These are phyloP conservation scores for Montipora cactus DNA, from an alignment of 64 coral and sea anemone species.

Conservation along the genomic window DNA sequence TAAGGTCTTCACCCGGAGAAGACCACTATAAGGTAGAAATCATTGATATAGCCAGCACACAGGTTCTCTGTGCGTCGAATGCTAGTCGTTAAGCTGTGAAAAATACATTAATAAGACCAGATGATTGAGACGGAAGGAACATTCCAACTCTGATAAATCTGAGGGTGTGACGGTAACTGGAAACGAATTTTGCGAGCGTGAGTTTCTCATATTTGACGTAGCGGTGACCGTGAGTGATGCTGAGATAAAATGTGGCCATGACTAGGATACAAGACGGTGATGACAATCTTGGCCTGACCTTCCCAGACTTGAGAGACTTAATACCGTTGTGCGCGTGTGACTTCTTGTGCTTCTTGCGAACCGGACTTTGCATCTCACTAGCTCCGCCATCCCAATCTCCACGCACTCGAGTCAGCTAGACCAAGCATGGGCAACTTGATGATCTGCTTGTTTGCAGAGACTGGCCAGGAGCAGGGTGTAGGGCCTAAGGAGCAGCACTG, in stretches of 20 bases:
- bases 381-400: background rate
- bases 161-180: conserved; percentile 35
- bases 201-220: conserved; percentile 57
- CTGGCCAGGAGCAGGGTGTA: conserved; percentile 2
- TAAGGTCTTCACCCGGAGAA: conserved; percentile 13
- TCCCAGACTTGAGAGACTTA: conserved; percentile 56
- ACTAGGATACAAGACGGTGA: conserved; percentile 33
- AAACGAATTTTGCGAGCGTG: conserved; percentile 39
- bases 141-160: background rate
- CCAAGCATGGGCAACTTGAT: background rate
- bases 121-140: background rate
- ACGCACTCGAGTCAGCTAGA: conserved; percentile 4
- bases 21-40: background rate
- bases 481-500: background rate
- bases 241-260: conserved; percentile 52
- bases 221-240: background rate
- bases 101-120: conserved; percentile 42
- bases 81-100: conserved; percentile 26
- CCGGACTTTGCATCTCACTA: background rate
- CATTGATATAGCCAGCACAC: background rate
- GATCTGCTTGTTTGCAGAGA: background rate
- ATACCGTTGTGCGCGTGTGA: background rate
- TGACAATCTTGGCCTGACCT: conserved; percentile 34
- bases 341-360: background rate
- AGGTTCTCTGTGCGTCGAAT: no score